phyloP scores from a whole-genome alignment of 64 coral and sea anemone genomes.

The Pocillopora damicornis region DNA sequence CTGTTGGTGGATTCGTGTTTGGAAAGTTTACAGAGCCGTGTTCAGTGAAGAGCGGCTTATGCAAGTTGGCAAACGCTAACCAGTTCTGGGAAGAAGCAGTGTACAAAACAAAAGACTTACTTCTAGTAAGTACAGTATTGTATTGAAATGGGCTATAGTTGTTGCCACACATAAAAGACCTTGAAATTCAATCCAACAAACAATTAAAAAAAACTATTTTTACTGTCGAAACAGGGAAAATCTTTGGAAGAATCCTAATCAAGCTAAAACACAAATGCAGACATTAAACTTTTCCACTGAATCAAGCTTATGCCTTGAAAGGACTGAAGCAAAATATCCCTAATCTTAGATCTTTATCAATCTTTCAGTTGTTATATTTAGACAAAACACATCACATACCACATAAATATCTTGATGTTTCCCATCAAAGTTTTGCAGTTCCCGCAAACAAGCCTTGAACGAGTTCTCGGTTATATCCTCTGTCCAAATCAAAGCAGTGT shows the following conservation, averaged over 20 bases:
- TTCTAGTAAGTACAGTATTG: neutral
- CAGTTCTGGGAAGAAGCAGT: neutral
- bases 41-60: neutral
- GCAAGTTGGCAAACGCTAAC: neutral
- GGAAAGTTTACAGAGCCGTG: neutral
- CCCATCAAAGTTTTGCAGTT: conserved; percentile 61
- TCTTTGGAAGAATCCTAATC: too few species aligned
- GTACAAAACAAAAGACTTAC: too few species aligned
- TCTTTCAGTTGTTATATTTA: neutral
- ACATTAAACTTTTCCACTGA: too few species aligned
- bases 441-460: conserved; percentile 42
- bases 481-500: conserved; percentile 24
- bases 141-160: neutral
- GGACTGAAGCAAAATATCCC: neutral
- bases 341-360: too few species aligned
- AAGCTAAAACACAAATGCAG: too few species aligned
- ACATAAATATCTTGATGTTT: conserved; percentile 48
- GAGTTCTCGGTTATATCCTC: conserved; percentile 4
- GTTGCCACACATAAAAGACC: neutral
- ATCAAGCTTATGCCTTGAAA: neutral
- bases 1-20: neutral
- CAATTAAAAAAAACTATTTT: too few species aligned
- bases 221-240: too few species aligned
- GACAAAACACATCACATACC: conserved; percentile 5
- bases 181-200: neutral